Evolutionary conservation across 2,888 invertebrate genomes (phyloP).

Genomic region (Caenorhabditis sp.): DNA sequence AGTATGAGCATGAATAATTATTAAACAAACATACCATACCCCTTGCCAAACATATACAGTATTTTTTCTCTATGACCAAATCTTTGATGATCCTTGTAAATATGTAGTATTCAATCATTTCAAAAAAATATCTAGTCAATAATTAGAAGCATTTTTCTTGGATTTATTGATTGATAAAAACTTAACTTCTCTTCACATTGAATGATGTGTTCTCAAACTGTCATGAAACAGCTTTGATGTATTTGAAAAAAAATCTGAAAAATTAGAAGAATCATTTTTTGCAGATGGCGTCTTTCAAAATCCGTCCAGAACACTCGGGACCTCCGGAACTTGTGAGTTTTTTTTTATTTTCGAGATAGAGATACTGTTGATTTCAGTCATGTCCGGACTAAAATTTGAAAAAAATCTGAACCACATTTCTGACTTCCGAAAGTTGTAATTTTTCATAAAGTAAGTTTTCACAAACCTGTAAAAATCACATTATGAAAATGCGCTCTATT

Average conservation of each 20-base stretch:
- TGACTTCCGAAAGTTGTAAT: no score
- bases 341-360: no score
- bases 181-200: neutral
- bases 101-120: no score
- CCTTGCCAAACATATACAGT: neutral
- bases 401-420: no score
- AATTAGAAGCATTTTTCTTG: neutral
- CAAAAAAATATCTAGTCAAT: neutral
- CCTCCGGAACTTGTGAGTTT: slow-evolving; percentile 63
- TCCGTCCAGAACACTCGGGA: slow-evolving; percentile 64
- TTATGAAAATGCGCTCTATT: no score
- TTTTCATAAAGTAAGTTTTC: no score
- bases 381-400: neutral
- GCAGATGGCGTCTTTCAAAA: slow-evolving; percentile 36
- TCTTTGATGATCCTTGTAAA: neutral
- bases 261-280: neutral
- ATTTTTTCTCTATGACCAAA: neutral
- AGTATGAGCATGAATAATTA: slow-evolving; percentile 29
- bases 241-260: slow-evolving; percentile 2
- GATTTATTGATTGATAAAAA: no score
- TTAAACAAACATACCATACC: neutral
- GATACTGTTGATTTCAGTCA: no score
- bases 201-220: neutral
- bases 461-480: no score
- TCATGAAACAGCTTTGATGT: neutral